Conservation (phyloP, 2,888 invertebrate genomes). For the Conops quadrifasciatus region DNA sequence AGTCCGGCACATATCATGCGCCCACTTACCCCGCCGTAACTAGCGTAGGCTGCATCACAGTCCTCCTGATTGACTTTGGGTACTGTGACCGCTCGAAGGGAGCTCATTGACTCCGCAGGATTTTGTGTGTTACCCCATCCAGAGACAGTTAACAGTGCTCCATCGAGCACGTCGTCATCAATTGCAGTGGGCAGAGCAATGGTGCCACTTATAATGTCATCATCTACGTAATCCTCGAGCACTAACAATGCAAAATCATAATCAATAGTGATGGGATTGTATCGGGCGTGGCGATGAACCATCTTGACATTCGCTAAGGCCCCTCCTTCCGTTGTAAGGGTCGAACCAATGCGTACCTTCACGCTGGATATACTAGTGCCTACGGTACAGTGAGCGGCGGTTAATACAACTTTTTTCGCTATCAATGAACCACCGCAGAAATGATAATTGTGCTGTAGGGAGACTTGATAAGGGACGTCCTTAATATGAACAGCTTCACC, state of each 20-base stretch:
- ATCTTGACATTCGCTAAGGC: constrained; percentile 53
- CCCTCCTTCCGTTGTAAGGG: constrained; percentile 58
- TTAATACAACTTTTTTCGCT: constrained; percentile 58
- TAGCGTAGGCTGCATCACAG: constrained; percentile 50
- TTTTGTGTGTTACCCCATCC: constrained; percentile 60
- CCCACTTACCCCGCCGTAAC: constrained; percentile 51
- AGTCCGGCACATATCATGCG: constrained; percentile 61
- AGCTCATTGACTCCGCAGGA: constrained; percentile 42
- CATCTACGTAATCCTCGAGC: constrained; percentile 47
- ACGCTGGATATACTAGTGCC: constrained; percentile 40
- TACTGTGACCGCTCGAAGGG: constrained; percentile 52
- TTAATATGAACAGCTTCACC: constrained; percentile 27
- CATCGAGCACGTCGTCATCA: constrained; percentile 50
- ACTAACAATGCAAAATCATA: constrained; percentile 64
- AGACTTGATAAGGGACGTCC: constrained; percentile 36
- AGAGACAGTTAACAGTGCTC: constrained; percentile 53
- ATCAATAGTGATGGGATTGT: constrained; percentile 60
- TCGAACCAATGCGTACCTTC: constrained; percentile 62
- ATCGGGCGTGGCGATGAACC: constrained; percentile 58
- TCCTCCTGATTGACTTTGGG: constrained; percentile 53
- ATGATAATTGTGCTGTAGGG: constrained; percentile 59
- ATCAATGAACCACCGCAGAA: constrained; percentile 66
- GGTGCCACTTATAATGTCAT: constrained; percentile 46
- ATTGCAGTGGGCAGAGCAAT: constrained; percentile 49
- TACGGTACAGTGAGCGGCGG: constrained; percentile 65